A percentile compares a stretch with the other conserved stretches of the same genome.
phyloP scores from a whole-genome alignment of 2,797 vertebrate species.

The Dermochelys coriacea region DNA sequence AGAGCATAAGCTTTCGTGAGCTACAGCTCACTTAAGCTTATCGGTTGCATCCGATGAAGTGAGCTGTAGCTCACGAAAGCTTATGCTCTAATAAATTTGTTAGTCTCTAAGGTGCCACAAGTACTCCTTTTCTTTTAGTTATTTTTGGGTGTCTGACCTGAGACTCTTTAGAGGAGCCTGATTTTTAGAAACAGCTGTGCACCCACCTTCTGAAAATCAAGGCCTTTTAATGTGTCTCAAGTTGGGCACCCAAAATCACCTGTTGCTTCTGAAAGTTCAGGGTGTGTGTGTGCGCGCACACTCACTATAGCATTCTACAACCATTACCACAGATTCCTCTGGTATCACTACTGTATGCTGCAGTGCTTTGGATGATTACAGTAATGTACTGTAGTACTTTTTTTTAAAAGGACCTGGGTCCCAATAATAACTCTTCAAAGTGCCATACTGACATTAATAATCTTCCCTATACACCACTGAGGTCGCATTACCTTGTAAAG shows the following conservation, averaged over 20 bases:
- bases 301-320: neutral
- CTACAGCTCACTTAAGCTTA: no score
- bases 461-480: neutral
- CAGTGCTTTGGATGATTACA: neutral
- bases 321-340: neutral
- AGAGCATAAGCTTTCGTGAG: no score
- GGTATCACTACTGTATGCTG: neutral
- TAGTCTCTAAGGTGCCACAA: no score
- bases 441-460: rapidly evolving
- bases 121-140: no score
- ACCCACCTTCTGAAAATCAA: neutral
- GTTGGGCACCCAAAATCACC: neutral
- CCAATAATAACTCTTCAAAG: neutral
- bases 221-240: neutral
- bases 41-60: no score
- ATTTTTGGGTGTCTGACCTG: neutral
- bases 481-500: neutral
- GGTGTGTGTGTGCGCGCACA: neutral
- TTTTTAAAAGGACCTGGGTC: neutral
- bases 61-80: no score
- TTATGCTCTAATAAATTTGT: no score
- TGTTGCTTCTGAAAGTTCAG: neutral
- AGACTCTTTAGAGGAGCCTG: neutral
- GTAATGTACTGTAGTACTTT: rapidly evolving
- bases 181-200: neutral